These are phyloP conservation scores for Axinella damicornis DNA, from an alignment of 37 sponge, comb jelly and placozoan genomes.

Conservation along the genomic window DNA sequence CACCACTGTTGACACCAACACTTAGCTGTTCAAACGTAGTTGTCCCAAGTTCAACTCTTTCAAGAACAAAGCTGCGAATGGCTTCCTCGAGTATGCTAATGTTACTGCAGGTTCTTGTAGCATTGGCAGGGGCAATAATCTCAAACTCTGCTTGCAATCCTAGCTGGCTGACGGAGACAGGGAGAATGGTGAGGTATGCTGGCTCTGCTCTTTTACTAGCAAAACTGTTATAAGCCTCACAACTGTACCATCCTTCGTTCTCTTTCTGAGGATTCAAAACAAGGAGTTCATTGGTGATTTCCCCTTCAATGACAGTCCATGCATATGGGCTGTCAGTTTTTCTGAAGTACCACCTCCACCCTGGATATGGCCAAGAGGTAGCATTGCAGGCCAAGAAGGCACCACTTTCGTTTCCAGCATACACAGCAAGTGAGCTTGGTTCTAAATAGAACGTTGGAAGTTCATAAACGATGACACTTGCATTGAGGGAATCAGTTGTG, in stretches of 20 bases:
- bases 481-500: slow-evolving; percentile 1
- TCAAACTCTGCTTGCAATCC: slow-evolving; percentile 1
- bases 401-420: slow-evolving; percentile 34
- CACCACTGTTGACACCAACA: not conserved
- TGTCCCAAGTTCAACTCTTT: not conserved
- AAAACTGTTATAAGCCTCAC: slow-evolving; percentile 30
- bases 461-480: slow-evolving; percentile 24
- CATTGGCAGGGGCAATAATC: not conserved
- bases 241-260: slow-evolving; percentile 53
- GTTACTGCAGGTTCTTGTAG: not conserved
- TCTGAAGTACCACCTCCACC: slow-evolving; percentile 43
- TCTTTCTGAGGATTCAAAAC: slow-evolving; percentile 22
- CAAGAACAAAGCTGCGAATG: not conserved
- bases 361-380: slow-evolving; percentile 22
- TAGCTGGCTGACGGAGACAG: slow-evolving; percentile 18
- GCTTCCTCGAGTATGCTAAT: not conserved
- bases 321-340: not conserved
- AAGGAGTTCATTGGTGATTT: slow-evolving; percentile 25
- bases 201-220: slow-evolving; percentile 17
- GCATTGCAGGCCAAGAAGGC: slow-evolving; percentile 44
- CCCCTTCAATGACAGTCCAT: slow-evolving; percentile 21
- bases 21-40: not conserved
- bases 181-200: slow-evolving; percentile 24
- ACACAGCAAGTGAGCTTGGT: slow-evolving; percentile 2
- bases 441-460: slow-evolving; percentile 11